Conservation (phyloP, 2,888 invertebrate species). For the Microplitis deprimator region DNA sequence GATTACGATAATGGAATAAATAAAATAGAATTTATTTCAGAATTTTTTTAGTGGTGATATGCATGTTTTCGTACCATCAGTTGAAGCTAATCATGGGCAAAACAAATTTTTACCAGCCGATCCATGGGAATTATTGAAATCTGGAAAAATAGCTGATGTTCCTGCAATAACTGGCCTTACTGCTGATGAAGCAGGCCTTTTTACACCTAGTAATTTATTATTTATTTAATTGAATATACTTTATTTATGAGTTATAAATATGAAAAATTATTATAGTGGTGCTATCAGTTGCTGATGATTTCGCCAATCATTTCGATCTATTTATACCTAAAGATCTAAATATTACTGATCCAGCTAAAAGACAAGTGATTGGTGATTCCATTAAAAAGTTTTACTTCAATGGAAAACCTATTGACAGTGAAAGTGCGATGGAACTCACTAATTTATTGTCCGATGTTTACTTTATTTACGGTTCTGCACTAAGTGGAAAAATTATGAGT, state of each 20-base stretch:
- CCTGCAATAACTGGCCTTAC: conserved; percentile 60
- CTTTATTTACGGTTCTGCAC: conserved; percentile 50
- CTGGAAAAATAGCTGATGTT: conserved; percentile 61
- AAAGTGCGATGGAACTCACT: conserved; percentile 50
- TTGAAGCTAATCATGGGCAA: conserved; percentile 62
- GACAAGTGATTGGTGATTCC: conserved; percentile 53
- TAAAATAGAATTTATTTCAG: conserved; percentile 48
- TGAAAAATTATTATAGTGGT: conserved; percentile 47
- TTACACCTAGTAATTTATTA: conserved; percentile 53
- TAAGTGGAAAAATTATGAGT: conserved; percentile 59
- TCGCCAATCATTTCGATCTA: conserved; percentile 61
- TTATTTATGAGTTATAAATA: conserved; percentile 28
- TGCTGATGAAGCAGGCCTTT: conserved; percentile 56
- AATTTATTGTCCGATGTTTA: conserved; percentile 52
- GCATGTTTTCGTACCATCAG: conserved; percentile 58
- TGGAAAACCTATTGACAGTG: conserved; percentile 58
- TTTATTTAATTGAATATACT: conserved; percentile 15
- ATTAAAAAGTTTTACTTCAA: conserved; percentile 61
- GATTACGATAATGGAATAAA: conserved; percentile 13
- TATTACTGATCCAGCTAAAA: conserved; percentile 56
- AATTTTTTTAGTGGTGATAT: conserved; percentile 56
- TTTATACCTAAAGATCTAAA: conserved; percentile 64
- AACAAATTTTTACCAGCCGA: conserved; percentile 61
- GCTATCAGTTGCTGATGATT: conserved; percentile 53
- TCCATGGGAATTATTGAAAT: conserved; percentile 64